phyloP scores from a whole-genome alignment of 1,140 invertebrate genomes.

The Augochlora pura region DNA sequence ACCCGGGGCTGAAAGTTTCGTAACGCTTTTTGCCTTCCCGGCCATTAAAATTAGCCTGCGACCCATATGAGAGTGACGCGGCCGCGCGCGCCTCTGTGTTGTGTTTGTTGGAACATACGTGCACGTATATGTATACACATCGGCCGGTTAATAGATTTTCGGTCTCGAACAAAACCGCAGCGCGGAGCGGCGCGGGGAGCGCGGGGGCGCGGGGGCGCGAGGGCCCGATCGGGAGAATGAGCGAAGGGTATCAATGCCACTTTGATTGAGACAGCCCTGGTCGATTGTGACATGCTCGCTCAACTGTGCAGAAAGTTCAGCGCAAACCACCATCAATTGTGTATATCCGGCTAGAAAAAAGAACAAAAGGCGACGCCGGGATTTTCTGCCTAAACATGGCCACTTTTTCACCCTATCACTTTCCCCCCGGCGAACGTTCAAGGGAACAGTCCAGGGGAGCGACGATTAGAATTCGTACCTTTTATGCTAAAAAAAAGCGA shows the following conservation, averaged over 20 bases:
- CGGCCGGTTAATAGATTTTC: conserved; percentile 72
- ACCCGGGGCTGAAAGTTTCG: neutral
- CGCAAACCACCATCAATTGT: conserved; percentile 57
- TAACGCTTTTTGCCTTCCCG: neutral
- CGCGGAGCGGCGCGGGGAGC: conserved; percentile 56
- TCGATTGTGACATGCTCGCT: conserved; percentile 77
- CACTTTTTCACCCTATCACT: conserved; percentile 58
- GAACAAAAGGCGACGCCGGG: conserved; percentile 54
- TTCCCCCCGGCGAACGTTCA: conserved; percentile 15
- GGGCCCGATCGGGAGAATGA: conserved; percentile 54
- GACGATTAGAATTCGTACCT: too few relatives aligned
- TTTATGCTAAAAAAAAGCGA: too few relatives aligned
- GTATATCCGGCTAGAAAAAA: conserved; percentile 58
- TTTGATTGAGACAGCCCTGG: conserved; percentile 76
- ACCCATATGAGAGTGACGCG: neutral
- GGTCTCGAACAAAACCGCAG: conserved; percentile 68
- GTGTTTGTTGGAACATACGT: conserved; percentile 25
- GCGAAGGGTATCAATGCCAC: conserved; percentile 75
- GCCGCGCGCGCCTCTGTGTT: conserved; percentile 2
- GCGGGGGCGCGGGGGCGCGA: conserved; percentile 52
- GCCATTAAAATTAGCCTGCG: conserved; percentile 25
- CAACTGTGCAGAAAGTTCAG: conserved; percentile 73
- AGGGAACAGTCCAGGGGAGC: conserved; percentile 12
- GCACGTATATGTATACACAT: conserved; percentile 48
- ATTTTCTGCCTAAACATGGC: conserved; percentile 49